A percentile compares a stretch with the other conserved stretches of the same genome.
Evolutionary conservation across 2,113 vertebrate genomes (phyloP).

Genomic region (Otis tarda): DNA sequence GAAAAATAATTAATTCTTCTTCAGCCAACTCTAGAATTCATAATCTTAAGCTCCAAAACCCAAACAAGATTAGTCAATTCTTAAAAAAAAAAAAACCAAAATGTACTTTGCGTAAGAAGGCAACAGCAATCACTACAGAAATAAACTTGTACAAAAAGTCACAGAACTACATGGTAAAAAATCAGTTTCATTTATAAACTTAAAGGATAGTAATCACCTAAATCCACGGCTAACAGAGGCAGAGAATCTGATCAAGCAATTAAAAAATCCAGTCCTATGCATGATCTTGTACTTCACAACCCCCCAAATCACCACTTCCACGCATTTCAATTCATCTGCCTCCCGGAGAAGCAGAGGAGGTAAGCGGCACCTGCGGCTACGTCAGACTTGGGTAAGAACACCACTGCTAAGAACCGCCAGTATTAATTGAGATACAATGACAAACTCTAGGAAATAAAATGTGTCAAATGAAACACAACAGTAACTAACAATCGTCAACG

Average conservation of each 20-base stretch:
- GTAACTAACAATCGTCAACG: background rate
- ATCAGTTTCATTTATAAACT: background rate
- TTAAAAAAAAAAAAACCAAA: background rate
- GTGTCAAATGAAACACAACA: background rate
- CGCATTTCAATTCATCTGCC: background rate
- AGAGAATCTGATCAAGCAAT: background rate
- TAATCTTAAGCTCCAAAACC: background rate
- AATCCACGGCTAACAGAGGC: background rate
- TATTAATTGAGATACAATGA: background rate
- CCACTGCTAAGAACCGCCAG: background rate
- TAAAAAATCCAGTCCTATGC: background rate
- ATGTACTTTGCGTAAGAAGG: background rate
- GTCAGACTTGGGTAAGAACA: too few relatives aligned
- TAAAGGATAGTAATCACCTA: background rate
- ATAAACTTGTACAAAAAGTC: background rate
- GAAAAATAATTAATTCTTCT: background rate
- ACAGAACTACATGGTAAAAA: background rate
- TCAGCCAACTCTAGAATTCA: background rate
- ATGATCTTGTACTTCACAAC: background rate
- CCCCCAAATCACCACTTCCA: background rate
- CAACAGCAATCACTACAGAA: background rate
- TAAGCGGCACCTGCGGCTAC: rapidly evolving
- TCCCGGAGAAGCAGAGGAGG: background rate
- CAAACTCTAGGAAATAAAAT: background rate
- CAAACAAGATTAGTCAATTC: background rate